Percentiles rank a stretch among this genome's conserved stretches.
These are phyloP conservation scores for Catocala nupta DNA, from an alignment of 2,888 invertebrate genomes.

Conservation along the genomic window DNA sequence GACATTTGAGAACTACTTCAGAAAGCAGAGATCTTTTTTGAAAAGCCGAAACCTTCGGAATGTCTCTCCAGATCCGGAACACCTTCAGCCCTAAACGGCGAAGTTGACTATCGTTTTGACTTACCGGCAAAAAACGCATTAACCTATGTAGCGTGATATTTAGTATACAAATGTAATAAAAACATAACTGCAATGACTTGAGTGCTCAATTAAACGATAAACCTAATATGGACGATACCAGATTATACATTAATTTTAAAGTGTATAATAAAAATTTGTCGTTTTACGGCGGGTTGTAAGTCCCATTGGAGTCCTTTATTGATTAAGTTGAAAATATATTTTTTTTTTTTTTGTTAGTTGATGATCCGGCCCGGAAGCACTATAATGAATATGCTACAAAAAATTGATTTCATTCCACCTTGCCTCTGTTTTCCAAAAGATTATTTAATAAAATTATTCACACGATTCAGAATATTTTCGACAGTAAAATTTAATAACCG, in stretches of 20 bases:
- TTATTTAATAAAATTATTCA: background rate
- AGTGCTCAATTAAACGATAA: too few species aligned
- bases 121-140: too few species aligned
- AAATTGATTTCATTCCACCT: background rate
- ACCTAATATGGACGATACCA: too few species aligned
- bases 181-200: too few species aligned
- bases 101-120: too few species aligned
- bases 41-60: too few species aligned
- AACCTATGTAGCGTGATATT: too few species aligned
- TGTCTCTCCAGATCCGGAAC: too few species aligned
- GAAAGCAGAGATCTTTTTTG: too few species aligned
- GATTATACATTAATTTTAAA: slow-evolving; percentile 4
- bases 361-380: background rate
- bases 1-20: too few species aligned
- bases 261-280: slow-evolving; percentile 11
- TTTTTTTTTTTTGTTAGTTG: background rate
- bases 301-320: slow-evolving; percentile 1
- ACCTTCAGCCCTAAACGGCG: too few species aligned
- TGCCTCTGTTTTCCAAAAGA: slow-evolving; percentile 1
- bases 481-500: slow-evolving; percentile 1
- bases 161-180: too few species aligned
- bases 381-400: slow-evolving; percentile 1
- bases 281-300: slow-evolving; percentile 9
- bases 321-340: background rate
- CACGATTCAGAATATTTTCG: slow-evolving; percentile 1